A percentile compares a stretch with the other conserved stretches of the same genome.
These are phyloP conservation scores for Glaucopsyche alexis DNA, from an alignment of 2,888 invertebrate genomes.

Conservation along the genomic window DNA sequence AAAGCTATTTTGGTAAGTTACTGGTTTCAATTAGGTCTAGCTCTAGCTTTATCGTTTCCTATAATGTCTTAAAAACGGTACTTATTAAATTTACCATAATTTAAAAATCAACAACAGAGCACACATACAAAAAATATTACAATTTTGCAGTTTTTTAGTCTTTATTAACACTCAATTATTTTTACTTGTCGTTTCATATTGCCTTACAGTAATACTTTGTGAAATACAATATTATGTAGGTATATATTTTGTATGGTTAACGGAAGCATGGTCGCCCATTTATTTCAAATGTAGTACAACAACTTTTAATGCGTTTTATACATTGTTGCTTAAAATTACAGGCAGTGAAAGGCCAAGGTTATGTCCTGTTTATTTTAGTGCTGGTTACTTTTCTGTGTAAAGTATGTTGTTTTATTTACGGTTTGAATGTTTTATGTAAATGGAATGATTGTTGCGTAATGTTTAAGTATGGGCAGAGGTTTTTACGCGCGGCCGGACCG, in stretches of 20 bases:
- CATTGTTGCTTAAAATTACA: slow-evolving; percentile 7
- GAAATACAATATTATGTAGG: no score
- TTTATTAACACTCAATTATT: no score
- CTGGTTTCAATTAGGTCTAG: not conserved
- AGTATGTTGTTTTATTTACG: slow-evolving; percentile 12
- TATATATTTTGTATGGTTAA: no score
- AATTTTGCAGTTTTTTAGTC: no score
- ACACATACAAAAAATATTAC: no score
- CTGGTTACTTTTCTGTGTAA: not conserved
- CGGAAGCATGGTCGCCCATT: not conserved
- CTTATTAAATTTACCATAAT: not conserved
- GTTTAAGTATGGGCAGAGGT: slow-evolving; percentile 8
- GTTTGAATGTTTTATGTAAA: slow-evolving; percentile 18
- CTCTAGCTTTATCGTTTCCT: not conserved
- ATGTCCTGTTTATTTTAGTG: slow-evolving; percentile 13
- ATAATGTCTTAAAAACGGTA: not conserved
- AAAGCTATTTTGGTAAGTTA: not conserved
- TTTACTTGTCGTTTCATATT: no score
- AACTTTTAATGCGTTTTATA: not conserved
- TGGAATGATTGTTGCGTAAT: slow-evolving; percentile 18
- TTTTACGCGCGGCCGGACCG: slow-evolving; percentile 10
- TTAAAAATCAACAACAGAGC: no score
- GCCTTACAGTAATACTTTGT: no score
- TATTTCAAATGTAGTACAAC: not conserved
- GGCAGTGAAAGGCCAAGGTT: slow-evolving; percentile 7